Evolutionary conservation across 2,113 vertebrate genomes (phyloP).

Genomic region (Oxyruncus cristatus): DNA sequence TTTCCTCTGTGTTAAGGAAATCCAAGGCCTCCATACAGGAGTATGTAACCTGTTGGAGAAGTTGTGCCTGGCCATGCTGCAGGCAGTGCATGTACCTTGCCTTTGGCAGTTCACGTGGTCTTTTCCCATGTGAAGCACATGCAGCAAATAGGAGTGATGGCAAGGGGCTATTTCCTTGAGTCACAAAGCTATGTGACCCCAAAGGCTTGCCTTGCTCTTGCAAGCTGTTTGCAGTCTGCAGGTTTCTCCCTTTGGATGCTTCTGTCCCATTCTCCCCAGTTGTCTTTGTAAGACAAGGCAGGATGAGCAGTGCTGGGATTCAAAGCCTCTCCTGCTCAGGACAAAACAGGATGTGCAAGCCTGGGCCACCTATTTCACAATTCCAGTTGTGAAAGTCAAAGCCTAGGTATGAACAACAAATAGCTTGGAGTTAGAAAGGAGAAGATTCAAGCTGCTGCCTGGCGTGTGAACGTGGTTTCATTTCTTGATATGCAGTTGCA

Average conservation of each 20-base stretch:
- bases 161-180: neutral
- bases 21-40: too few relatives aligned
- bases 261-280: neutral
- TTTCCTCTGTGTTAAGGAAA: neutral
- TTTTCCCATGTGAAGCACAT: neutral
- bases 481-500: neutral
- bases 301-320: neutral
- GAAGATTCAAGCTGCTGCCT: neutral
- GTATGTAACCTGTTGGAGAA: neutral
- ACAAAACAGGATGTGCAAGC: neutral
- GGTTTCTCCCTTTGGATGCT: neutral
- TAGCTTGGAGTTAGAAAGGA: neutral
- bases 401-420: neutral
- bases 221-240: neutral
- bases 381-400: neutral
- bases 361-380: neutral
- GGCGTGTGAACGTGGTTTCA: neutral
- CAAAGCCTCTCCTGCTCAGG: neutral
- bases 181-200: neutral
- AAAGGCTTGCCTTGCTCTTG: neutral
- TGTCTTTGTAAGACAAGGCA: neutral
- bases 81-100: neutral
- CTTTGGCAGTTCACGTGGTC: neutral
- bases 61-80: neutral
- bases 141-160: neutral